Base-by-base conservation (phyloP, 2,113 vertebrate genomes). In the Phalacrocorax aristotelis region DNA sequence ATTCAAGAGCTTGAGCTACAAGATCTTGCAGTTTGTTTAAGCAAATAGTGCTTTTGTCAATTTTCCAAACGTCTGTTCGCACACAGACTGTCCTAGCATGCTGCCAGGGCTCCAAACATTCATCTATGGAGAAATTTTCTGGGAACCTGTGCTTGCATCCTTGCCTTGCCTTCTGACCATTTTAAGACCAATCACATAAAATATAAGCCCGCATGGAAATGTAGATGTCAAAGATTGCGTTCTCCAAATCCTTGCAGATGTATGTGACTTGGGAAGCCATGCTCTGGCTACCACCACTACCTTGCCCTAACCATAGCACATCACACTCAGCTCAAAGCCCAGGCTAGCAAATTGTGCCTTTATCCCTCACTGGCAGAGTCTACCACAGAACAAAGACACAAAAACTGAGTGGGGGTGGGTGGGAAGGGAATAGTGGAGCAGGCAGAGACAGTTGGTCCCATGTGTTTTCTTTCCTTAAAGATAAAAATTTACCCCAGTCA, bases 401-500 rank as follows among this genome's bases (percentile, higher is more conserved):
- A 76, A 61, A 91, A 40, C 40, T 38, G 55, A 51, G 58, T 20
- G n/a, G 60, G 58, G 83, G 38, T 26, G 61, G 74, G 61, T 83
- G 81, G 64, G 58, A 96, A 95, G 61, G 58, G 76, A 94, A 69
- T 3, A 22, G 44, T 42, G 70, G 44, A 78, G 88, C 38, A 85
- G 52, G 60, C 71, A 87, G 81, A 95, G 87, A 71, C 90, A 89
- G 46, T 84, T 23, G 65, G 74, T 81, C 89, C 72, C 13, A 0
- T 70, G 79, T 96, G 89, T 92, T 96, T 94, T 95, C 86, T 96
- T 96, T 96, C 93, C 92, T 89, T 88, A 48, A 91, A 97, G 93
- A 95, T 91, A 94, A 93, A 97, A 74, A 74, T 70, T 94, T 57
- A 71, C 86, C 40, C 27, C 49, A 82, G 86, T 72, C 60, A 78